Evolutionary conservation across 1,140 invertebrate genomes (phyloP).

Genomic region (Neodiprion pinetum): DNA sequence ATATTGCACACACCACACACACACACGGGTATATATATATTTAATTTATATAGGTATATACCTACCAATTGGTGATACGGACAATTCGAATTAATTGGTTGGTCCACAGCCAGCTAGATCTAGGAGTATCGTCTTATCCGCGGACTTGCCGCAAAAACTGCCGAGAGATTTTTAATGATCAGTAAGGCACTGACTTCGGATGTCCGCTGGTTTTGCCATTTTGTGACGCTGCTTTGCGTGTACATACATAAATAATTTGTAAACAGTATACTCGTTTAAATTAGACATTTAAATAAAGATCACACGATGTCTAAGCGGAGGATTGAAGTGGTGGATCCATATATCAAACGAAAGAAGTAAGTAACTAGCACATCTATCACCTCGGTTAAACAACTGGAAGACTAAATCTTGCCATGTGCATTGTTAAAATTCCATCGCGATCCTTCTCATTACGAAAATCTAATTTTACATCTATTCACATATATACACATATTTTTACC

Average conservation of each 20-base stretch:
- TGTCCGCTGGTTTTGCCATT: conserved; percentile 50
- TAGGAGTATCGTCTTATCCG: too few relatives aligned
- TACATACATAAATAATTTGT: conserved; percentile 28
- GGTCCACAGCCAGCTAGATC: too few relatives aligned
- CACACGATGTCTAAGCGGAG: conserved; percentile 78
- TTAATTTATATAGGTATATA: too few relatives aligned
- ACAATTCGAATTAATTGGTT: too few relatives aligned
- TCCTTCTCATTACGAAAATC: conserved; percentile 24
- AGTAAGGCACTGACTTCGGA: background rate
- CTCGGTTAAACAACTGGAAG: conserved; percentile 17
- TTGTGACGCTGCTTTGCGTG: conserved; percentile 54
- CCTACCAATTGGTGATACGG: too few relatives aligned
- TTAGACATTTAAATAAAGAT: conserved; percentile 23
- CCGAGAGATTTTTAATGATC: background rate
- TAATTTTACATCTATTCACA: too few relatives aligned
- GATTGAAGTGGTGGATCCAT: conserved; percentile 84
- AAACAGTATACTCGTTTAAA: conserved; percentile 33
- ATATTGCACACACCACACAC: too few relatives aligned
- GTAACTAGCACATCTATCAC: conserved; percentile 34
- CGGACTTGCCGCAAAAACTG: too few relatives aligned
- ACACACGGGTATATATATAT: too few relatives aligned
- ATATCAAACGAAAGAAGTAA: conserved; percentile 78
- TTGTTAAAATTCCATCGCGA: conserved; percentile 28
- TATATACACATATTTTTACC: too few relatives aligned
- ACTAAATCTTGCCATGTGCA: conserved; percentile 37